Conservation (phyloP, 2,797 vertebrate species). For the Pterois miles region DNA sequence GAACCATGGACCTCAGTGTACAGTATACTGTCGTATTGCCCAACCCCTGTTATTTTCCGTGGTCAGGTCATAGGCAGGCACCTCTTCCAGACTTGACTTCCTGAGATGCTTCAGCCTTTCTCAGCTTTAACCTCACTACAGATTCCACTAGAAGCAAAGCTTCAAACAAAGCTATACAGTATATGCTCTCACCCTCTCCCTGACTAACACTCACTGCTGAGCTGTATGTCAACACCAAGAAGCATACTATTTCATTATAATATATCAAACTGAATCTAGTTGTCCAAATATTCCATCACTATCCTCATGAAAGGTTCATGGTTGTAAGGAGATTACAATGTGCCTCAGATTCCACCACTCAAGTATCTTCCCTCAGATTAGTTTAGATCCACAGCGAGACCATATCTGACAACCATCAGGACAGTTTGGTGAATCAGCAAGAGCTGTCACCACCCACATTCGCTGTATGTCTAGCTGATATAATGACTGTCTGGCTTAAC, state of each 20-base stretch:
- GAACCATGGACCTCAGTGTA: too few relatives aligned
- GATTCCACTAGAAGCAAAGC: background rate
- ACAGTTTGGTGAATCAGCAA: conserved; percentile 36
- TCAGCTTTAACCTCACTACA: background rate
- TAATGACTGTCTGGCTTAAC: conserved; percentile 27
- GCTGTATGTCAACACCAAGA: background rate
- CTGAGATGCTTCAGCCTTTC: background rate
- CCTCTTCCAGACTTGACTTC: background rate
- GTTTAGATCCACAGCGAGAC: background rate
- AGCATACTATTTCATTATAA: background rate
- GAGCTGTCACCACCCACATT: background rate
- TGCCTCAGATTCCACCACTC: background rate
- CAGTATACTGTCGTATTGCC: background rate
- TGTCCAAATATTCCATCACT: background rate
- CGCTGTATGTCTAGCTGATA: background rate
- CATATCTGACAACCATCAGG: background rate
- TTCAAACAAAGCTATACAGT: background rate
- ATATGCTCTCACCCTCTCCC: background rate
- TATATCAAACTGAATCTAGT: background rate
- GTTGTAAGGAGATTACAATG: background rate
- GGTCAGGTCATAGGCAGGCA: background rate
- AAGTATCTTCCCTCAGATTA: background rate
- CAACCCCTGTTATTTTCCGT: background rate
- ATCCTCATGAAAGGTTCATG: background rate
- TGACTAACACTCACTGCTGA: background rate